These are phyloP conservation scores for Molossus molossus DNA, from an alignment of 2,797 vertebrate genomes.

Conservation along the genomic window DNA sequence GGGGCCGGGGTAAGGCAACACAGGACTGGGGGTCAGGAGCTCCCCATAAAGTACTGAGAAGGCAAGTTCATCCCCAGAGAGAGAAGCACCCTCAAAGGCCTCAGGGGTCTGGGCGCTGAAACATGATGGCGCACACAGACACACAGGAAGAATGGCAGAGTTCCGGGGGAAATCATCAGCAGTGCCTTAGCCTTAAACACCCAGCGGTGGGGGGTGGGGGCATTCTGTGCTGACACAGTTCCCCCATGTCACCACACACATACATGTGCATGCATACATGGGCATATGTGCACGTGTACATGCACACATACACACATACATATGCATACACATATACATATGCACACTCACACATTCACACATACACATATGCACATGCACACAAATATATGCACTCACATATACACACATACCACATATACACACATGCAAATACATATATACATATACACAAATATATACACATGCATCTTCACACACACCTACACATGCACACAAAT, in stretches of 20 bases:
- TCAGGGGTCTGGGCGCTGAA: background rate
- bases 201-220: accelerated
- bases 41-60: background rate
- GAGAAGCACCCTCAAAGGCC: slow-evolving; percentile 18
- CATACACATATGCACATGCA: background rate
- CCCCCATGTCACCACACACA: background rate
- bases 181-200: background rate
- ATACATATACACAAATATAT: background rate
- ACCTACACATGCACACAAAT: accelerated
- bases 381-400: background rate
- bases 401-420: no score
- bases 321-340: background rate
- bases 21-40: background rate
- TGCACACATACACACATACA: background rate
- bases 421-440: background rate
- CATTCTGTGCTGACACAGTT: background rate
- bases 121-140: background rate
- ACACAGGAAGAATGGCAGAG: slow-evolving; percentile 39
- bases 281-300: accelerated
- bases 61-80: slow-evolving; percentile 36
- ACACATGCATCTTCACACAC: background rate
- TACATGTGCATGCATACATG: accelerated
- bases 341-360: background rate
- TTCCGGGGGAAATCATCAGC: background rate
- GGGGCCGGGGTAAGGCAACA: background rate